Evolutionary conservation across 2,113 vertebrate species (phyloP), one percentile per base, ranked within the genome.

Genomic region (Silurus asotus): DNA sequence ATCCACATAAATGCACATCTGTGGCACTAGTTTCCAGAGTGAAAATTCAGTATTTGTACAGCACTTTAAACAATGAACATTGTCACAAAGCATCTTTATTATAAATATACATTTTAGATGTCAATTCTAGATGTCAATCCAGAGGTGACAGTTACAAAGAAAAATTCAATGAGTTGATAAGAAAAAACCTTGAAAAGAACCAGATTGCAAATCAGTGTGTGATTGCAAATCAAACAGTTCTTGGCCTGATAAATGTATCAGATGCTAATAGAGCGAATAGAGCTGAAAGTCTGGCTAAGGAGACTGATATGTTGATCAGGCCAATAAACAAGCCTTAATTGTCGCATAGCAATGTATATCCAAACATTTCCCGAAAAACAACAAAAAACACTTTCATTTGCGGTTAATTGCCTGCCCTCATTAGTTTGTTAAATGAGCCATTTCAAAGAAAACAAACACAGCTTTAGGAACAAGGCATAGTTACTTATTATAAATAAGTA

Each of bases 371-470:
- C 28, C 1, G 11, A 74, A 49, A 8, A 49, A 3, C 20, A 15
- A 37, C 28, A 70, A 49, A 74, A 70, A 45, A 70, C 48, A 6
- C 8, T 72, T 72, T 72, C 23, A 55, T 55, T 55, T 55, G 7
- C 20, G 28, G n/a, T 13, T 77, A 55, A 77, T 77, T 77, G 20
- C 23, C 72, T 15, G n/a, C 7, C n/a, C n/a, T 77, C 75, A 28
- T 77, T 56, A 56, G 51, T 77, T 55, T 28, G 51, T 55, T 77
- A 77, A 77, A 77, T 77, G 53, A 77, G 51, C n/a, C 8, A 17
- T 77, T 6, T 5, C 10, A 17, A 77, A 55, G 45, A 77, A 77
- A 77, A 56, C 51, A 77, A 77, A 77, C 53, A 56, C 51, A 56
- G 23, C 13, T 14, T 77, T 28, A 76, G 49, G 20, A 53, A 76